Conservation (phyloP, 1,140 invertebrate genomes). For the Apolygus lucorum region DNA sequence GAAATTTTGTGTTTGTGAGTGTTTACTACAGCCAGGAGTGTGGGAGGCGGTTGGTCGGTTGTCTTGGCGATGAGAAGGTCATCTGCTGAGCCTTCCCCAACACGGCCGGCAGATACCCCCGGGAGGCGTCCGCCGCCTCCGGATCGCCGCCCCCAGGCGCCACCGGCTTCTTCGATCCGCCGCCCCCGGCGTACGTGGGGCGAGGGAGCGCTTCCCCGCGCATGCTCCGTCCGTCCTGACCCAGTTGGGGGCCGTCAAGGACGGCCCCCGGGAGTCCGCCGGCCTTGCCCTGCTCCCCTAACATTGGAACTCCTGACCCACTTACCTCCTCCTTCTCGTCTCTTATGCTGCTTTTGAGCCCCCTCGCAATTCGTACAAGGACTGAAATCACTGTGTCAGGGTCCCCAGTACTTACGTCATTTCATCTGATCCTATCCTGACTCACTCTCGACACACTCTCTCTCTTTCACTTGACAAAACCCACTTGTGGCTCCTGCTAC, state of each 20-base stretch:
- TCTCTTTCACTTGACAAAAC: too few species aligned
- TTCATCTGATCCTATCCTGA: constrained; percentile 5
- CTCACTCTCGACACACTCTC: not conserved
- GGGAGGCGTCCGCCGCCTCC: not conserved
- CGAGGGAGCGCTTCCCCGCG: not conserved
- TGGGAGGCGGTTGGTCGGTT: not conserved
- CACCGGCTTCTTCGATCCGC: not conserved
- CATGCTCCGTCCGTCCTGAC: constrained; percentile 2
- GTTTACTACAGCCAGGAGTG: too few species aligned
- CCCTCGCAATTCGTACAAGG: constrained; percentile 9
- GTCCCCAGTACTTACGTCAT: constrained; percentile 3
- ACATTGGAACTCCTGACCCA: constrained; percentile 26
- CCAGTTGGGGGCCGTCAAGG: not conserved
- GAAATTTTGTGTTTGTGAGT: too few species aligned
- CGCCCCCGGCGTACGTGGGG: not conserved
- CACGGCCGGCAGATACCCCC: not conserved
- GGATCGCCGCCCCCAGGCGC: too few species aligned
- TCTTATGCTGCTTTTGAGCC: constrained; percentile 1
- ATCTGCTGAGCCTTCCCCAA: not conserved
- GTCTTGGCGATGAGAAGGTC: not conserved
- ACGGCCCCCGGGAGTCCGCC: not conserved
- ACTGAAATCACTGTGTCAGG: constrained; percentile 16
- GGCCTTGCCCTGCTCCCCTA: not conserved
- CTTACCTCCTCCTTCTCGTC: constrained; percentile 10
- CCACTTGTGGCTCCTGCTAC: too few species aligned